These are phyloP conservation scores for Astyanax mexicanus DNA, from an alignment of 2,797 vertebrate species.

Conservation along the genomic window DNA sequence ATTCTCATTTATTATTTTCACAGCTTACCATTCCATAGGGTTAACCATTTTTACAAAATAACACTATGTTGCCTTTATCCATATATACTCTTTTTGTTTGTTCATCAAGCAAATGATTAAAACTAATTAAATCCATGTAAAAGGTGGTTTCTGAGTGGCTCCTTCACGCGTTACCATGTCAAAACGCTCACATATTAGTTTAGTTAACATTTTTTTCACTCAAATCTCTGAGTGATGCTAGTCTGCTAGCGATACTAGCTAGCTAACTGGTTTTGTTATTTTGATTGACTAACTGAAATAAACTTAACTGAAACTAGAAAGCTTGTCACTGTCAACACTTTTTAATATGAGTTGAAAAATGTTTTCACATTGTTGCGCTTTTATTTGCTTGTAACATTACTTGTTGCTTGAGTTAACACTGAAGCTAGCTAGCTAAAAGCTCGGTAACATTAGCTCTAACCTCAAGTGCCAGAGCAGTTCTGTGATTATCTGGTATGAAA, in stretches of 20 bases:
- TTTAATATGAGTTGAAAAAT: background rate
- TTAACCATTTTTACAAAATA: background rate
- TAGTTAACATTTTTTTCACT: background rate
- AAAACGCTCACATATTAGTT: background rate
- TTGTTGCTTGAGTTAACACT: background rate
- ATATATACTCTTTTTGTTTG: background rate
- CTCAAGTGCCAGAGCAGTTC: background rate
- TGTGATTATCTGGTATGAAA: background rate
- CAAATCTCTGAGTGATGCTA: background rate
- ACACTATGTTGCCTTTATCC: background rate
- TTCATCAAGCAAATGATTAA: background rate
- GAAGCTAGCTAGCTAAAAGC: too few species aligned
- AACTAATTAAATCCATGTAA: too few species aligned
- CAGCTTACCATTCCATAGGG: background rate
- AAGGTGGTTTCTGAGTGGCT: background rate
- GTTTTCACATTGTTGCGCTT: background rate
- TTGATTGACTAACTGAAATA: background rate
- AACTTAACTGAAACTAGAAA: background rate
- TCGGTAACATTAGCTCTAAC: too few species aligned
- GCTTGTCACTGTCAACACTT: too few species aligned
- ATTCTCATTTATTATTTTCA: background rate
- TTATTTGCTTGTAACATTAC: background rate
- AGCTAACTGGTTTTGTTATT: background rate
- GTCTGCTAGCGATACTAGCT: slow-evolving; percentile 30
- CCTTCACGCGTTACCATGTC: background rate